Conservation (phyloP, 2,888 invertebrate genomes). For the Drosophila koepferae region DNA sequence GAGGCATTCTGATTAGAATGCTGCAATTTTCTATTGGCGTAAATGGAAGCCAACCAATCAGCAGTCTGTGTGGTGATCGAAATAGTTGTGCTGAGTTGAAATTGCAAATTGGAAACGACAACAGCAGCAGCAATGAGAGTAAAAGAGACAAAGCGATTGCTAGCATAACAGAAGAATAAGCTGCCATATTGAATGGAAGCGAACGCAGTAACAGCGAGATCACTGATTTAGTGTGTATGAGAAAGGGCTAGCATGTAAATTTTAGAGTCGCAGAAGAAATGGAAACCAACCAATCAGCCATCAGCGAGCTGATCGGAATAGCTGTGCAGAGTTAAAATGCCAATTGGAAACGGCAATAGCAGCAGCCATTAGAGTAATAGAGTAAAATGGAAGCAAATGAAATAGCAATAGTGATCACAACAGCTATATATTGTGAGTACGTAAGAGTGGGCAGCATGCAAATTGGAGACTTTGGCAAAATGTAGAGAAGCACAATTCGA, state of each 20-base stretch:
- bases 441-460: background rate
- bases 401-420: background rate
- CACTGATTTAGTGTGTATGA: too few species aligned
- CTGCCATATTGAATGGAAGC: background rate
- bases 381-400: background rate
- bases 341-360: background rate
- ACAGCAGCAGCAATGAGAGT: background rate
- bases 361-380: background rate
- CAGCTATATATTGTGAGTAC: background rate
- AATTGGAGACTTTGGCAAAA: background rate
- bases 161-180: background rate
- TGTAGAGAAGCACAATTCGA: background rate
- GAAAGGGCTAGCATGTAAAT: too few species aligned
- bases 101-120: too few species aligned
- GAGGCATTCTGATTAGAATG: background rate
- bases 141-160: background rate
- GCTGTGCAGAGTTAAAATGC: background rate
- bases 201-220: background rate
- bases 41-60: slow-evolving; percentile 6
- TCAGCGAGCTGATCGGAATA: background rate
- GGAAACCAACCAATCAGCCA: background rate
- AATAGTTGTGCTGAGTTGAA: background rate
- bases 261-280: background rate
- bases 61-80: background rate
- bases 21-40: background rate